Base-by-base conservation (phyloP, 2,797 vertebrate genomes). In the Malurus leucopterus region DNA sequence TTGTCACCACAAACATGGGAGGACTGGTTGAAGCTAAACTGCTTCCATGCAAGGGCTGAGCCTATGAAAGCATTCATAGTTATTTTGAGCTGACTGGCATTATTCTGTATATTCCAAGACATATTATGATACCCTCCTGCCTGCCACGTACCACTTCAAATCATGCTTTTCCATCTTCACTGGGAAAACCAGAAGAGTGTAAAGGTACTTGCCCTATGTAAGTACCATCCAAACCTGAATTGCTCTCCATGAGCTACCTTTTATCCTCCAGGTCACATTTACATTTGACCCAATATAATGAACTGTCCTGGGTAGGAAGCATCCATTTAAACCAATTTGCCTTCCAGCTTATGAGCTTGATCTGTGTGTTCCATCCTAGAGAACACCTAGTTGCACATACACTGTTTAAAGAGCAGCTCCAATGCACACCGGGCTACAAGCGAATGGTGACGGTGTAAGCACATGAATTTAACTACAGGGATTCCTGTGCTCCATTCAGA, bases 401-500 rank as follows among this genome's bases (percentile, higher is more conserved):
- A 90, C 34, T 59, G 68, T 86, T 81, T 73, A 78, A 81, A 76
- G 20, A 86, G 88, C 68, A 91, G 49, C 55, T 77, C 30, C 70
- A 54, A 32, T 4, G 2, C 38, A 68, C 26, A n/a, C 57, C 63
- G 46, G 57, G 55, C 81, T 95, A 70, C 22, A 76, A 44, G 32
- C 55, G 61, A 72, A 54, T 34, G 15, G 87, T 44, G 22, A 65
- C 27, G 18, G 40, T 51, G 24, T 82, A 85, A 92, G 51, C 59
- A 67, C 5, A 4, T 68, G 43, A 80, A 43, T 67, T 64, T 65
- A 92, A 59, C 51, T 82, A 64, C 49, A 88, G 50, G 50, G 85
- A 87, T 86, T 91, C 90, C 92, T 88, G 69, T 86, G 72, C 70
- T 90, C 75, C 62, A 8, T 47, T 79, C 57, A 70, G 68, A 65